Conservation (phyloP, 2,113 vertebrate genomes). For the Albula glossodonta region DNA sequence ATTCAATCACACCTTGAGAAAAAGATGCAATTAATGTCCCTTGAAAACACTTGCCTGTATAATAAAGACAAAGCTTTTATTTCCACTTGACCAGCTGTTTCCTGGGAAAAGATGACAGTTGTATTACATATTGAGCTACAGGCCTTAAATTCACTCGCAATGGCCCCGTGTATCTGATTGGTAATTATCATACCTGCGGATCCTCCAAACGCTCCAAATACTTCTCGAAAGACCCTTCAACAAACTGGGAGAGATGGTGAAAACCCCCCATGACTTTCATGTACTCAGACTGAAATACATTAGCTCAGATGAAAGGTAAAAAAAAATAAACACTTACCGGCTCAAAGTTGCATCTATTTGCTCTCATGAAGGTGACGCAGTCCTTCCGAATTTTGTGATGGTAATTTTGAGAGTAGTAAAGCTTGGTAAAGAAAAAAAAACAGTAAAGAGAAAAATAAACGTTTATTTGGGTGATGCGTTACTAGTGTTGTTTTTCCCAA, state of each 20-base stretch:
- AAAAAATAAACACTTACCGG: slow-evolving; percentile 77
- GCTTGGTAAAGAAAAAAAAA: slow-evolving; percentile 52
- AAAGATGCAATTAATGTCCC: background rate
- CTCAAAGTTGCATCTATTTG: slow-evolving; percentile 79
- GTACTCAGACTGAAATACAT: background rate
- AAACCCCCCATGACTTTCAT: background rate
- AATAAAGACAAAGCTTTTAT: slow-evolving; percentile 88
- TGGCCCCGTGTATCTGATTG: background rate
- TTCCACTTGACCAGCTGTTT: slow-evolving; percentile 93
- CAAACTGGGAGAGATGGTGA: slow-evolving; percentile 75
- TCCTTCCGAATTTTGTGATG: slow-evolving; percentile 81
- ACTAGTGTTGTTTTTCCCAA: background rate
- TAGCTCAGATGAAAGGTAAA: background rate
- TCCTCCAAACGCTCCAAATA: slow-evolving; percentile 90
- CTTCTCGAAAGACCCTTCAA: slow-evolving; percentile 95
- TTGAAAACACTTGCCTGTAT: slow-evolving; percentile 69
- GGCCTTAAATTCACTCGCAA: background rate
- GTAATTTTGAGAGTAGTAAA: slow-evolving; percentile 85
- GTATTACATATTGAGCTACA: background rate
- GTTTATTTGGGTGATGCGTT: too few relatives aligned
- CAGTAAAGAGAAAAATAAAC: background rate
- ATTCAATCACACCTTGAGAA: background rate
- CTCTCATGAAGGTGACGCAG: slow-evolving; percentile 84
- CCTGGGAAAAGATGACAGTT: slow-evolving; percentile 63
- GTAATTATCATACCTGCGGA: slow-evolving; percentile 79